These are phyloP conservation scores for Dasyprocta punctata DNA, from an alignment of 2,113 vertebrate genomes.

Conservation along the genomic window DNA sequence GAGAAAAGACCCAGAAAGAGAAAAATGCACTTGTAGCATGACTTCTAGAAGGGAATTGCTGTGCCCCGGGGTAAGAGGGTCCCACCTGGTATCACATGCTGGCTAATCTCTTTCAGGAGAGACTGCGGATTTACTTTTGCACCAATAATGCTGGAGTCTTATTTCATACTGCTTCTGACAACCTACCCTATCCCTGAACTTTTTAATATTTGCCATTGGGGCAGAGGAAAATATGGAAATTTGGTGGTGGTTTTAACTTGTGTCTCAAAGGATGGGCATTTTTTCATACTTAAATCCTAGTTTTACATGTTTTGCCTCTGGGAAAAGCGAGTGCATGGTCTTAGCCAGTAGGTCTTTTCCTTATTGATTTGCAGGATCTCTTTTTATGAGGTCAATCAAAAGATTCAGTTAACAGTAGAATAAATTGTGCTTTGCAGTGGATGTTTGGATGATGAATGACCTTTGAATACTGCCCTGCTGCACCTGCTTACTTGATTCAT, in stretches of 20 bases:
- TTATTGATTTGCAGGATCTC: neutral
- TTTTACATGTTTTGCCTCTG: neutral
- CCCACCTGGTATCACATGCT: neutral
- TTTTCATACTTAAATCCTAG: conserved; percentile 4
- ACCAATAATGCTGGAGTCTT: neutral
- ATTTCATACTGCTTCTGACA: neutral
- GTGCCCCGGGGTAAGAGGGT: neutral
- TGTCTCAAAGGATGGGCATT: neutral
- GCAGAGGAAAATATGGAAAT: neutral
- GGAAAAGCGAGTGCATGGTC: neutral
- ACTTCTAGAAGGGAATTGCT: neutral
- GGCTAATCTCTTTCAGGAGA: neutral
- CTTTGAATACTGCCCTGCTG: neutral
- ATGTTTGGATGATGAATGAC: neutral
- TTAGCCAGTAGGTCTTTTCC: neutral
- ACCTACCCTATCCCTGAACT: neutral
- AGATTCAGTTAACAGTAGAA: neutral
- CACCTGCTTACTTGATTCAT: neutral
- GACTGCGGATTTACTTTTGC: neutral
- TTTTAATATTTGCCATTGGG: neutral
- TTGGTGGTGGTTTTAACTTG: neutral
- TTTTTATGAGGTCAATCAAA: conserved; percentile 30
- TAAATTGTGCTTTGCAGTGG: neutral
- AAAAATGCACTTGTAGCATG: neutral
- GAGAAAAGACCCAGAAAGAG: conserved; percentile 1